Percentiles rank a stretch among this genome's conserved stretches.
Conservation (phyloP, 2,797 vertebrate species). For the Peromyscus attwateri region DNA sequence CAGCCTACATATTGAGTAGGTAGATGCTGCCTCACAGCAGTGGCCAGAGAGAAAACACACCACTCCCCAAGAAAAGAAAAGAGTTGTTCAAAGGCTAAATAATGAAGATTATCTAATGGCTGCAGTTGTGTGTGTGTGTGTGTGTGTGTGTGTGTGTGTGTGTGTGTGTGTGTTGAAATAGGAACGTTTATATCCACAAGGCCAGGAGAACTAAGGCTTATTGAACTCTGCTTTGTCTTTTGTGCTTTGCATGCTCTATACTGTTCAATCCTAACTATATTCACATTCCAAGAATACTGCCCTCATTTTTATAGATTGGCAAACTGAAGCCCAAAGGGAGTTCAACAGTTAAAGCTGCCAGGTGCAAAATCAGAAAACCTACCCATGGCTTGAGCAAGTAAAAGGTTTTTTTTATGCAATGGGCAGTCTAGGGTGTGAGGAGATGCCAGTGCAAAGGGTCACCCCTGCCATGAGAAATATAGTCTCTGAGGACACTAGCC, state of each 20-base stretch:
- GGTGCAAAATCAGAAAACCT: background rate
- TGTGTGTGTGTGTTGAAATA: background rate
- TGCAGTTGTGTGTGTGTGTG: background rate
- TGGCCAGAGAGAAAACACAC: background rate
- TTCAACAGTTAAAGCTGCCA: conserved; percentile 7
- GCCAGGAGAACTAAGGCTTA: conserved; percentile 31
- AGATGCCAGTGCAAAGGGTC: background rate
- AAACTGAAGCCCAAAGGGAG: conserved; percentile 30
- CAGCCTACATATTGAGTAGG: background rate
- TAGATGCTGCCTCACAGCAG: background rate
- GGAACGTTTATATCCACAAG: background rate
- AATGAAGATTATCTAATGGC: background rate
- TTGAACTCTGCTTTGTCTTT: background rate
- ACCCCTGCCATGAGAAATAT: background rate
- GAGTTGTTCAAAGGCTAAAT: background rate
- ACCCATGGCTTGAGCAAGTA: background rate
- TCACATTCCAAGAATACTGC: conserved; percentile 28
- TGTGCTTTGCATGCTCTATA: background rate
- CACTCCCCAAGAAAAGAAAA: background rate
- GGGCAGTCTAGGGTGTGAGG: background rate
- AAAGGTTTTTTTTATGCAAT: background rate
- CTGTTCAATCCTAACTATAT: conserved; percentile 16
- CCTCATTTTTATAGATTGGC: conserved; percentile 40
- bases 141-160: too few relatives aligned
- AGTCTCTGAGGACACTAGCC: background rate